phyloP scores from a whole-genome alignment of 2,797 vertebrate genomes.

The Pelobates cultripes region DNA sequence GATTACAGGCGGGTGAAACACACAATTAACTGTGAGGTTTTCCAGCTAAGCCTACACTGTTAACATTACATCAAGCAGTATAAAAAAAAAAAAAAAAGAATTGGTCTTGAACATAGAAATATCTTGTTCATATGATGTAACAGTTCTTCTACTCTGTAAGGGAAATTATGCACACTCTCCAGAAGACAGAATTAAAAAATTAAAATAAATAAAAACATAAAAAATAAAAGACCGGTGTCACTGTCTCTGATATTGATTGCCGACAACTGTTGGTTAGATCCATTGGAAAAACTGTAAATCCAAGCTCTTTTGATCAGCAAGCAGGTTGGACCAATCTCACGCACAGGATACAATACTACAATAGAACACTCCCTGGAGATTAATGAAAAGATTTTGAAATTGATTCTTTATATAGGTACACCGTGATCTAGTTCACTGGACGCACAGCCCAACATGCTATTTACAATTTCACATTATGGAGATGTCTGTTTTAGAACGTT shows the following conservation, averaged over 20 bases:
- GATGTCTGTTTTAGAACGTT: slow-evolving; percentile 64
- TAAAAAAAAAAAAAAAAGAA: too few relatives aligned
- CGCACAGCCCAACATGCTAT: slow-evolving; percentile 68
- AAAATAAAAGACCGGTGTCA: background rate
- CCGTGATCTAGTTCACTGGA: slow-evolving; percentile 72
- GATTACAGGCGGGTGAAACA: too few relatives aligned
- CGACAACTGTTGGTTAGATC: background rate
- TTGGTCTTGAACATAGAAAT: too few relatives aligned
- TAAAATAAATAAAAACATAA: background rate
- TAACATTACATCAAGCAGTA: too few relatives aligned
- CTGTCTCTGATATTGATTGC: background rate
- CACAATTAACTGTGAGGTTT: too few relatives aligned
- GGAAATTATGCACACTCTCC: too few relatives aligned
- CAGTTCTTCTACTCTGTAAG: too few relatives aligned
- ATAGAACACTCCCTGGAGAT: slow-evolving; percentile 66
- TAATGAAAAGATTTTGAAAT: slow-evolving; percentile 64
- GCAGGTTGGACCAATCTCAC: slow-evolving; percentile 62
- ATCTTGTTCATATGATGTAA: too few relatives aligned
- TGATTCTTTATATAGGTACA: slow-evolving; percentile 68
- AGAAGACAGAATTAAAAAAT: background rate
- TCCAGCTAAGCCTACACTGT: too few relatives aligned
- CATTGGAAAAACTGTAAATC: slow-evolving; percentile 1
- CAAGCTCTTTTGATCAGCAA: slow-evolving; percentile 31
- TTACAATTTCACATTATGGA: slow-evolving; percentile 75
- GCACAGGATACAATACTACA: slow-evolving; percentile 67